Conservation (phyloP, 1,140 invertebrate species). For the Papilio polyxenes region DNA sequence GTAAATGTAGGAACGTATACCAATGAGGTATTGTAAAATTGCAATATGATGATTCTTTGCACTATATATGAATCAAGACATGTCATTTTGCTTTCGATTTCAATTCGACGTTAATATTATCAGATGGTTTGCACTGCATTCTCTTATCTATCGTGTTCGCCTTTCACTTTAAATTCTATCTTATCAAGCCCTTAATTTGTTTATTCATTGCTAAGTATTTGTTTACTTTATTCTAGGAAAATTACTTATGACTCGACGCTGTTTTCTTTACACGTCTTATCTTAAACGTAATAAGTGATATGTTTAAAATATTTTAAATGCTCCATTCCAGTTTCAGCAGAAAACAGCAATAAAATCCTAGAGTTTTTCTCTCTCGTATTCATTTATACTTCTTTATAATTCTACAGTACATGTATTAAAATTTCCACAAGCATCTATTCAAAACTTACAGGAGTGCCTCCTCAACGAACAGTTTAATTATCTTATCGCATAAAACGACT, state of each 20-base stretch:
- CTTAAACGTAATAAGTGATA: background rate
- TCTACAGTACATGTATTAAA: background rate
- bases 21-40: background rate
- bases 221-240: constrained; percentile 22
- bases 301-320: background rate
- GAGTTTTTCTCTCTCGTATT: no score
- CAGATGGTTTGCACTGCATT: background rate
- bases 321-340: background rate
- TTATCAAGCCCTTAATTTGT: constrained; percentile 6
- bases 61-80: background rate
- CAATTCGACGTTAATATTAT: background rate
- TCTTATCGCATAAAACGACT: background rate
- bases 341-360: no score
- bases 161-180: constrained; percentile 3
- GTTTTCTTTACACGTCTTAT: background rate
- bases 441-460: background rate
- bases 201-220: background rate
- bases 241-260: background rate
- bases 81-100: constrained; percentile 4
- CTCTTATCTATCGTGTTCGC: constrained; percentile 15
- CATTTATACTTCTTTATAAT: no score
- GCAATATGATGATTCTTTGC: background rate
- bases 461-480: background rate
- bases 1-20: background rate
- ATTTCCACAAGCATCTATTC: background rate